phyloP scores from a whole-genome alignment of 2,113 vertebrate genomes.

The Bubo scandiacus region DNA sequence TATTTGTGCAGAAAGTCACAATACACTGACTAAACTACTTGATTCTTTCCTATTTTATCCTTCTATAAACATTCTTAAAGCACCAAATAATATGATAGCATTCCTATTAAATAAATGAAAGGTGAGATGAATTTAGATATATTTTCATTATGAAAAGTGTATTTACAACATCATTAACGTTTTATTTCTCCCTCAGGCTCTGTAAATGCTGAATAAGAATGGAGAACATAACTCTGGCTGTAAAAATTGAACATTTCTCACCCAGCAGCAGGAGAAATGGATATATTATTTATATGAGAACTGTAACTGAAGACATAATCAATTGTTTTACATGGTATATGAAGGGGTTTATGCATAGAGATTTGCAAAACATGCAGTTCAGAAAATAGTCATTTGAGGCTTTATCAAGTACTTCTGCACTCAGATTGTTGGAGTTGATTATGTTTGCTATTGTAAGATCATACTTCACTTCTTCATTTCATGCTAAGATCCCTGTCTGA shows the following conservation, averaged over 20 bases:
- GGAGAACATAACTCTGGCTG: neutral
- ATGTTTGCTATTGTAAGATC: neutral
- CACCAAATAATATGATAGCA: neutral
- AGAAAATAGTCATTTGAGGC: neutral
- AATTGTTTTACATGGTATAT: neutral
- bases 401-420: neutral
- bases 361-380: neutral
- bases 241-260: slow-evolving; percentile 11
- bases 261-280: neutral
- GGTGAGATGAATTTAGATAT: neutral
- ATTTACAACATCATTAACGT: slow-evolving; percentile 32
- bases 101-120: neutral
- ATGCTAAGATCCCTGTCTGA: neutral
- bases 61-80: neutral
- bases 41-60: neutral
- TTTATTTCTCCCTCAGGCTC: slow-evolving; percentile 11
- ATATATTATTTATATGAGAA: neutral
- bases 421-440: neutral
- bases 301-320: neutral
- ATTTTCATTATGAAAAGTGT: slow-evolving; percentile 18
- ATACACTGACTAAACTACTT: neutral
- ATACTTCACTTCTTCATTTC: neutral
- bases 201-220: neutral
- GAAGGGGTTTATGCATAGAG: neutral
- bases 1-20: neutral